phyloP scores from a whole-genome alignment of 2,888 invertebrate species.

The Ryuthela nishihirai region DNA sequence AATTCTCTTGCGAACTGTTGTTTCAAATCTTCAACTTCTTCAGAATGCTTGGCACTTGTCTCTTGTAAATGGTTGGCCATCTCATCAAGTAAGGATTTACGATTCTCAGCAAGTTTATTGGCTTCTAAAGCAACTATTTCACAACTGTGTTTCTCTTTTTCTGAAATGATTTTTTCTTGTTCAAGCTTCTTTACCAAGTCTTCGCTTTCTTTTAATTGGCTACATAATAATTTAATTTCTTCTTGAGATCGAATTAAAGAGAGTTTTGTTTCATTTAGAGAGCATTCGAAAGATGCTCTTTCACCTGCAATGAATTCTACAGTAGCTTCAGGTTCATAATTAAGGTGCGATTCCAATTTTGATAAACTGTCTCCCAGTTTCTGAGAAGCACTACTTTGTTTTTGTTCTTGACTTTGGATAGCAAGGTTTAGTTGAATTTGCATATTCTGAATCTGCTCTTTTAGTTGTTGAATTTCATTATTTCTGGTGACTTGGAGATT shows the following conservation, averaged over 20 bases:
- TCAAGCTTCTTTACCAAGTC: slow-evolving; percentile 20
- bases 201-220: slow-evolving; percentile 25
- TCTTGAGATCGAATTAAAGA: slow-evolving; percentile 17
- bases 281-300: slow-evolving; percentile 31
- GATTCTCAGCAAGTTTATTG: slow-evolving; percentile 49
- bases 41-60: slow-evolving; percentile 49
- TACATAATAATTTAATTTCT: slow-evolving; percentile 17
- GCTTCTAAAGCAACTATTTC: slow-evolving; percentile 8
- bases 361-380: slow-evolving; percentile 12
- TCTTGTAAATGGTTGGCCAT: slow-evolving; percentile 52
- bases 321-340: slow-evolving; percentile 13
- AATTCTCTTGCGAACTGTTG: slow-evolving; percentile 45
- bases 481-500: slow-evolving; percentile 14
- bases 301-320: slow-evolving; percentile 23
- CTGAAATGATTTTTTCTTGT: slow-evolving; percentile 9
- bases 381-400: too few species aligned
- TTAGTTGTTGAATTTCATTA: slow-evolving; percentile 48
- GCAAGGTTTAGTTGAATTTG: slow-evolving; percentile 47
- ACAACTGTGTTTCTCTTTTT: slow-evolving; percentile 6
- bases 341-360: slow-evolving; percentile 41
- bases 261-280: slow-evolving; percentile 20
- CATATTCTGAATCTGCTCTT: slow-evolving; percentile 47
- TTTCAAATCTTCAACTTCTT: slow-evolving; percentile 45
- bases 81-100: slow-evolving; percentile 53
- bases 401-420: slow-evolving; percentile 29